Conservation (phyloP, 2,797 vertebrate species). For the Furcifer pardalis region DNA sequence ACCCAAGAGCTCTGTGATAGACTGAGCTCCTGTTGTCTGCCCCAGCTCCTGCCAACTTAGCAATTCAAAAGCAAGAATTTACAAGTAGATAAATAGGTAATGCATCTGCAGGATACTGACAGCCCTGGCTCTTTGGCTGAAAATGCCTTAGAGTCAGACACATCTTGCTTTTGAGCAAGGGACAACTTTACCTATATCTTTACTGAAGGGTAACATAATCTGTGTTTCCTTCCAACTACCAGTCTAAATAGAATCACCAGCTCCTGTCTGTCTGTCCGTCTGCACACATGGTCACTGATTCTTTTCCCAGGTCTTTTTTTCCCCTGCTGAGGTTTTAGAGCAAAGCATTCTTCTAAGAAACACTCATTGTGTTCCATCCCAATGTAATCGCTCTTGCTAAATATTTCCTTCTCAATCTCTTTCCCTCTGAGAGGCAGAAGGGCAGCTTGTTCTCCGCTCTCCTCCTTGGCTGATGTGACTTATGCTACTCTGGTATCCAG, state of each 20-base stretch:
- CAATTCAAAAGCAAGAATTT: too few relatives aligned
- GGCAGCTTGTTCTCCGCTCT: not conserved
- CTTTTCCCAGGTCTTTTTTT: conserved; percentile 31
- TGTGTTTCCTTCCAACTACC: too few relatives aligned
- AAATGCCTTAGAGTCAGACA: too few relatives aligned
- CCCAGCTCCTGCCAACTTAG: too few relatives aligned
- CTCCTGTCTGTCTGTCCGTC: not conserved
- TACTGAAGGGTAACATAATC: not conserved
- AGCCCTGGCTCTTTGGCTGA: too few relatives aligned
- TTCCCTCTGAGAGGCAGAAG: conserved; percentile 19
- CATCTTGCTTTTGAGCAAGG: too few relatives aligned
- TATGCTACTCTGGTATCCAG: not conserved
- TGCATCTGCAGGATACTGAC: not conserved
- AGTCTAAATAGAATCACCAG: not conserved
- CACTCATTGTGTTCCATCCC: conserved; percentile 16
- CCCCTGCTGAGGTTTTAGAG: not conserved
- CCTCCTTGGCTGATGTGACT: conserved; percentile 12
- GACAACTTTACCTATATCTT: too few relatives aligned
- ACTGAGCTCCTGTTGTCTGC: too few relatives aligned
- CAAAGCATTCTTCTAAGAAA: conserved; percentile 12
- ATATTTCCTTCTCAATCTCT: conserved; percentile 32
- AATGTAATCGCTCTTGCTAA: conserved; percentile 8
- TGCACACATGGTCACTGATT: not conserved
- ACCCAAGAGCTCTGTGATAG: too few relatives aligned
- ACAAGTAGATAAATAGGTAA: too few relatives aligned